Percentiles rank a stretch among this genome's conserved stretches.
Evolutionary conservation across 2,888 invertebrate species (phyloP).

Genomic region (Tipula lateralis): DNA sequence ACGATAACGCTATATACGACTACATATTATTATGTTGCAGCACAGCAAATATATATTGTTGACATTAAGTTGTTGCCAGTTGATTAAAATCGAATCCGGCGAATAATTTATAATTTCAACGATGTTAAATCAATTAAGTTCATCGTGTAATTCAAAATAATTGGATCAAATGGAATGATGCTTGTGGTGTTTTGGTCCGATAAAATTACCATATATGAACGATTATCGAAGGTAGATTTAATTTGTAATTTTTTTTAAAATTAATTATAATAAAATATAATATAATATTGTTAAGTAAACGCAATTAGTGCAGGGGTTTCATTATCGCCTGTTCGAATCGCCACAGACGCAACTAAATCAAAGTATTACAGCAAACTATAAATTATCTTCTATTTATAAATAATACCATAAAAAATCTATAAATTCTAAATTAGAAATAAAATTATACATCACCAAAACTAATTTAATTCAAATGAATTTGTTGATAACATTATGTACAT

Average conservation of each 20-base stretch:
- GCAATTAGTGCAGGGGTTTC: too few species aligned
- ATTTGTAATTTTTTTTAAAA: too few species aligned
- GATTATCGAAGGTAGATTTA: too few species aligned
- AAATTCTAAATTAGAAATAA: background rate
- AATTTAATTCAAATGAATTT: slow-evolving; percentile 24
- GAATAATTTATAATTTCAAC: background rate
- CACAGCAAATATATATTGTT: background rate
- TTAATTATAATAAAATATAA: too few species aligned
- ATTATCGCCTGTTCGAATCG: too few species aligned
- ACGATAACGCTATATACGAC: background rate
- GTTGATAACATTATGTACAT: background rate
- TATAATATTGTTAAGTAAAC: too few species aligned
- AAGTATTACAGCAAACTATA: background rate
- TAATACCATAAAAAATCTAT: background rate
- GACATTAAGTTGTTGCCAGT: background rate
- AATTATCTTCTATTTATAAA: background rate
- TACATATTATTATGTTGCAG: background rate
- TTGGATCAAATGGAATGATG: background rate
- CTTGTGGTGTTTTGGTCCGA: background rate
- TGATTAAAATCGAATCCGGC: background rate
- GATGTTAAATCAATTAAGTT: background rate
- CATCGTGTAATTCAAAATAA: background rate
- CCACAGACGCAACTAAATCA: too few species aligned
- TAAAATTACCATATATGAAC: too few species aligned
- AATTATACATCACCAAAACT: background rate